Percentiles rank a stretch among this genome's conserved stretches.
phyloP scores from a whole-genome alignment of 1,140 invertebrate genomes.

The Anadara kagoshimensis region DNA sequence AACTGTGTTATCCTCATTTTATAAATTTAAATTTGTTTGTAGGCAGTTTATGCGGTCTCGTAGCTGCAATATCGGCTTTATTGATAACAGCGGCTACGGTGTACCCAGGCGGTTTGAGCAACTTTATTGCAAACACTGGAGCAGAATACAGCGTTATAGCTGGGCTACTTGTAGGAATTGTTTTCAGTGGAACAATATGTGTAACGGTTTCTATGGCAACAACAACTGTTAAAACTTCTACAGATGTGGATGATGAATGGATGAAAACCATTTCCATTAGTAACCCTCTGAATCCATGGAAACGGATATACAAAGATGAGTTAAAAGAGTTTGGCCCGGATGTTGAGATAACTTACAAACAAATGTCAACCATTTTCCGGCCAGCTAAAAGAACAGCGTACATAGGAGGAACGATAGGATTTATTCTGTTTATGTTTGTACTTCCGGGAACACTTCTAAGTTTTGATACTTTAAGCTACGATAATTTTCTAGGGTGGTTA shows the following conservation, averaged over 20 bases:
- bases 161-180: constrained; percentile 24
- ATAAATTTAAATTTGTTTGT: constrained; percentile 29
- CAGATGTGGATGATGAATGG: constrained; percentile 59
- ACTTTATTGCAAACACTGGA: constrained; percentile 57
- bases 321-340: constrained; percentile 38
- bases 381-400: constrained; percentile 24
- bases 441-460: constrained; percentile 32
- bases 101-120: constrained; percentile 51
- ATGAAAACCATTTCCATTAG: constrained; percentile 72
- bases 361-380: constrained; percentile 39
- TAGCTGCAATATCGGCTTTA: constrained; percentile 45
- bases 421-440: constrained; percentile 35
- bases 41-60: constrained; percentile 49
- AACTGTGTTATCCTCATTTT: too few species aligned
- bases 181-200: constrained; percentile 2
- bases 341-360: constrained; percentile 21
- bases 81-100: constrained; percentile 49
- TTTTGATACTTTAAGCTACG: constrained; percentile 19
- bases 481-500: constrained; percentile 22
- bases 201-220: constrained; percentile 21
- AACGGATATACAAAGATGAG: constrained; percentile 62
- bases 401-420: constrained; percentile 22
- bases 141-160: constrained; percentile 57
- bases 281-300: constrained; percentile 71
- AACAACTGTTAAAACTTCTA: constrained; percentile 5